A percentile compares a stretch with the other conserved stretches of the same genome.
Evolutionary conservation across 2,888 invertebrate species (phyloP).

Genomic region (Microctonus aethiopoides): DNA sequence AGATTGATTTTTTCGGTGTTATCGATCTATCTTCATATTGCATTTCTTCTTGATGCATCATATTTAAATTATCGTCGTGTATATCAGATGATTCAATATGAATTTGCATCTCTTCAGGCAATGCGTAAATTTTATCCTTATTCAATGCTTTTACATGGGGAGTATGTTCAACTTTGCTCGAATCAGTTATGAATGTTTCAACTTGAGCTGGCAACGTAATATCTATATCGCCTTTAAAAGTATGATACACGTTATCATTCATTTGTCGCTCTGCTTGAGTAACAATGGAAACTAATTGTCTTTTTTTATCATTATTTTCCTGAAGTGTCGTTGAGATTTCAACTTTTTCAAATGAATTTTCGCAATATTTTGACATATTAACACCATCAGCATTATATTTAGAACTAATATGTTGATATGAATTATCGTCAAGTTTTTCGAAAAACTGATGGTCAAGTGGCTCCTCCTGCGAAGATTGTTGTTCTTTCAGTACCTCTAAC

Average conservation of each 20-base stretch:
- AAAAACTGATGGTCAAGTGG: background rate
- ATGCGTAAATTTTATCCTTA: slow-evolving; percentile 43
- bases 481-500: slow-evolving; percentile 40
- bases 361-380: background rate
- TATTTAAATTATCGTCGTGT: slow-evolving; percentile 44
- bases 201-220: slow-evolving; percentile 55
- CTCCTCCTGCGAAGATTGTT: background rate
- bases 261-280: slow-evolving; percentile 53
- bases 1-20: slow-evolving; percentile 38
- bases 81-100: slow-evolving; percentile 43
- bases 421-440: slow-evolving; percentile 12
- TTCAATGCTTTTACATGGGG: slow-evolving; percentile 46
- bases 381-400: background rate
- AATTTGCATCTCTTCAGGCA: slow-evolving; percentile 42
- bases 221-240: slow-evolving; percentile 57
- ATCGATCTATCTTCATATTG: slow-evolving; percentile 49
- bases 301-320: slow-evolving; percentile 48
- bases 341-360: slow-evolving; percentile 51
- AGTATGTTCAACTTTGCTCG: slow-evolving; percentile 56
- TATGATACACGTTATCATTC: slow-evolving; percentile 43
- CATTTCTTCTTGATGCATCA: slow-evolving; percentile 45
- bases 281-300: slow-evolving; percentile 54
- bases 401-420: background rate
- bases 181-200: slow-evolving; percentile 48
- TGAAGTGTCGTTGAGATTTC: slow-evolving; percentile 59